Conservation (phyloP, 1,140 invertebrate genomes). For the Meteorus sp. region DNA sequence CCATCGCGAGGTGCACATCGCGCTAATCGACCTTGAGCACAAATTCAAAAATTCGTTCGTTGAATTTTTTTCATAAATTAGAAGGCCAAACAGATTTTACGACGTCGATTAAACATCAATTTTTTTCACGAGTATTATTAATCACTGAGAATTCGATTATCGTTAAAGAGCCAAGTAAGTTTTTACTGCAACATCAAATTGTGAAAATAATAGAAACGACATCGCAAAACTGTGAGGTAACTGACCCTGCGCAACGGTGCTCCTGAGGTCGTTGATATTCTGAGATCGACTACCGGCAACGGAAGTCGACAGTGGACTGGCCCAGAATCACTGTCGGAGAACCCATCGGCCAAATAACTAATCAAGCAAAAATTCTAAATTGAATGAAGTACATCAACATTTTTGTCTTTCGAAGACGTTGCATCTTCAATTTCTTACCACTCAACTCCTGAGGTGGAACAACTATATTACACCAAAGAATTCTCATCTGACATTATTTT, state of each 20-base stretch:
- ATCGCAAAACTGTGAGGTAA: constrained; percentile 39
- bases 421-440: too few relatives aligned
- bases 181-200: background rate
- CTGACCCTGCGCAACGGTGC: constrained; percentile 53
- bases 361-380: background rate
- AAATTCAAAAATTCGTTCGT: background rate
- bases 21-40: background rate
- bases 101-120: too few relatives aligned
- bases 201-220: constrained; percentile 9
- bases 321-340: background rate
- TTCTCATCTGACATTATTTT: too few relatives aligned
- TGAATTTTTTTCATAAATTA: background rate
- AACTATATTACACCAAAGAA: too few relatives aligned
- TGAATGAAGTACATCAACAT: background rate
- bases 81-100: background rate
- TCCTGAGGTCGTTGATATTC: constrained; percentile 32
- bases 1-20: constrained; percentile 37
- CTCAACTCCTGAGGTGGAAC: too few relatives aligned
- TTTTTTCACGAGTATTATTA: too few relatives aligned
- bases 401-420: too few relatives aligned
- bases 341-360: background rate
- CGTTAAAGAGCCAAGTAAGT: background rate
- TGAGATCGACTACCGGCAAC: constrained; percentile 20
- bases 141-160: too few relatives aligned
- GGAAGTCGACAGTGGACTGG: constrained; percentile 11